These are phyloP conservation scores for Eulimnadia texana DNA, from an alignment of 1,140 invertebrate genomes.

Conservation along the genomic window DNA sequence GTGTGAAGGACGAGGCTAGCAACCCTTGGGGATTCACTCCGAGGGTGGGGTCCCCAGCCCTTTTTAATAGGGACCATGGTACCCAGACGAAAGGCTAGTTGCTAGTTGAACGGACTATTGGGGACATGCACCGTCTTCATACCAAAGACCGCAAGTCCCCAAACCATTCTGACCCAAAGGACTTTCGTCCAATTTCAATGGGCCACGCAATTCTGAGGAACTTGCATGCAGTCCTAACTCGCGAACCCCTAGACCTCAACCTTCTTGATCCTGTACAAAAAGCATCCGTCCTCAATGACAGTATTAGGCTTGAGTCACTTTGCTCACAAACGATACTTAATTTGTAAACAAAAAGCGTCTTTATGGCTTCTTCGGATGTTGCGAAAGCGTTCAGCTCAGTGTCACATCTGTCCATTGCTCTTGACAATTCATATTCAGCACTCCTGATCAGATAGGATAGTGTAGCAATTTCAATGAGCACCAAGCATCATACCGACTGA, in stretches of 20 bases:
- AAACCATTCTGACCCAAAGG: slow-evolving; percentile 5
- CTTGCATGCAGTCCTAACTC: slow-evolving; percentile 21
- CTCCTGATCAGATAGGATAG: too few relatives aligned
- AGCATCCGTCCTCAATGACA: slow-evolving; percentile 18
- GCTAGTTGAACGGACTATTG: too few relatives aligned
- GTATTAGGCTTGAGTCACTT: slow-evolving; percentile 14
- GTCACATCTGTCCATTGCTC: slow-evolving; percentile 18
- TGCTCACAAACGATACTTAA: slow-evolving; percentile 15
- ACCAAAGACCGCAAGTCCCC: slow-evolving; percentile 21
- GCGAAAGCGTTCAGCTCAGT: slow-evolving; percentile 28
- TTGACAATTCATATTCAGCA: too few relatives aligned
- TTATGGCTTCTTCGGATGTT: slow-evolving; percentile 21
- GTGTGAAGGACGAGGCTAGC: too few relatives aligned
- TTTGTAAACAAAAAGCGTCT: slow-evolving; percentile 17
- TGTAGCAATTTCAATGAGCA: too few relatives aligned
- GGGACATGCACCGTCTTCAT: slow-evolving; percentile 24
- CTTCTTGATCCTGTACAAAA: slow-evolving; percentile 18
- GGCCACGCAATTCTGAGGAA: slow-evolving; percentile 19
- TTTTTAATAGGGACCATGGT: too few relatives aligned
- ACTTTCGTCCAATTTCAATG: slow-evolving; percentile 23
- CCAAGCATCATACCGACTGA: too few relatives aligned
- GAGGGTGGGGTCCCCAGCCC: too few relatives aligned
- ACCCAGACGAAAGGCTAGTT: too few relatives aligned
- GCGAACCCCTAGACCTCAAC: slow-evolving; percentile 13
- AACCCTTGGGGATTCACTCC: too few relatives aligned